phyloP scores from a whole-genome alignment of 2,797 vertebrate genomes.

The Telmatherina bonti region DNA sequence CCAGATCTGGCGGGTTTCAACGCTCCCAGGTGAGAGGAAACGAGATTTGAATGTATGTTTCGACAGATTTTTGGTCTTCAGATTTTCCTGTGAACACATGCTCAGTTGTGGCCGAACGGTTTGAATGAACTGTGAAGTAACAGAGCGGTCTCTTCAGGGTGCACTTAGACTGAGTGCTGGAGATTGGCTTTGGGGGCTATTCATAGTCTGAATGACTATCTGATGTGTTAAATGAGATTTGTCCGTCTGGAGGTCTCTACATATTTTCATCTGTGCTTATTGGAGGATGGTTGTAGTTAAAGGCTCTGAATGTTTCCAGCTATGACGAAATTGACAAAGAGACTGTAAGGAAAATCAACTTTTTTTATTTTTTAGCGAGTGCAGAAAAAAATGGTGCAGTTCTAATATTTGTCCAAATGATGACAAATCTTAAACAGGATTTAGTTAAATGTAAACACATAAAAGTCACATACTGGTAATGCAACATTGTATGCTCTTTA shows the following conservation, averaged over 20 bases:
- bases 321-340: neutral
- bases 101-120: constrained; percentile 30
- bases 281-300: constrained; percentile 6
- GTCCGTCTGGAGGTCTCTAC: constrained; percentile 5
- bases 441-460: neutral
- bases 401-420: neutral
- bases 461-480: too few species aligned
- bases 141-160: constrained; percentile 35
- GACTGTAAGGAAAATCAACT: neutral
- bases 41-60: neutral
- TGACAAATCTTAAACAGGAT: neutral
- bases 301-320: neutral
- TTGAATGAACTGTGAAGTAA: constrained; percentile 38
- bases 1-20: constrained; percentile 19
- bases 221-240: constrained; percentile 33
- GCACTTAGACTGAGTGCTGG: constrained; percentile 53
- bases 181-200: constrained; percentile 37
- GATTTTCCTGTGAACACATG: constrained; percentile 16
- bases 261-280: neutral
- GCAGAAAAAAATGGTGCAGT: neutral
- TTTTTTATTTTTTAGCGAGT: neutral
- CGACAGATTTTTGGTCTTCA: constrained; percentile 16
- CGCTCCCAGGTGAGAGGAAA: constrained; percentile 44
- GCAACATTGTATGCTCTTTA: too few species aligned
- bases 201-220: constrained; percentile 35